Conservation (phyloP, 2,888 invertebrate species). For the Glomeris marginata region DNA sequence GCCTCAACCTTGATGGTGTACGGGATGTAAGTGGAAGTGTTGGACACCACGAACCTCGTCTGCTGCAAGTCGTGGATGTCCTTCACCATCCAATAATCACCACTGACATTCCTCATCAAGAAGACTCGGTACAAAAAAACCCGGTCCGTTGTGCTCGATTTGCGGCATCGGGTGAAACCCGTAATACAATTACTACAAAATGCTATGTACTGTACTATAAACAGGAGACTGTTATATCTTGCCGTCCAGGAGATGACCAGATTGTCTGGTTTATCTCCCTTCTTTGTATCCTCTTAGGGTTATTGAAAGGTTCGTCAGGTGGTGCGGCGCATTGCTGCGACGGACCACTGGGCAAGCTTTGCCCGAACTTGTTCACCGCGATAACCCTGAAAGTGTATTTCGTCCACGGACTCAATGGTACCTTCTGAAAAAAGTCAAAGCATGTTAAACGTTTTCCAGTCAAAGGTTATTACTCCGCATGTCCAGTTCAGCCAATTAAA, state of each 20-base stretch:
- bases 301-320: conserved; percentile 74
- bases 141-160: conserved; percentile 91
- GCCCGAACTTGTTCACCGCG: conserved; percentile 85
- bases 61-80: conserved; percentile 64
- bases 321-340: conserved; percentile 70
- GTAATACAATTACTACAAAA: no score
- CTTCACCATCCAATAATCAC: conserved; percentile 46
- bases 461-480: no score
- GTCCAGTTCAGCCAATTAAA: no score
- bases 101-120: conserved; percentile 64
- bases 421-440: conserved; percentile 35
- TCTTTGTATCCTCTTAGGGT: conserved; percentile 84
- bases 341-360: conserved; percentile 65
- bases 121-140: conserved; percentile 78
- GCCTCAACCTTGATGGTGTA: conserved; percentile 84
- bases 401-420: conserved; percentile 69
- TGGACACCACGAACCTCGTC: conserved; percentile 49
- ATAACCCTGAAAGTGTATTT: conserved; percentile 90
- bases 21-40: conserved; percentile 77
- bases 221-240: conserved; percentile 25
- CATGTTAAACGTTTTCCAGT: no score
- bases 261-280: conserved; percentile 73
- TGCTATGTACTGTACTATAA: neutral
- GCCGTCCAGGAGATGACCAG: conserved; percentile 89
- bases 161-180: conserved; percentile 66